Percentiles rank a stretch among this genome's conserved stretches.
Conservation (phyloP, 2,113 vertebrate species). For the Tor tambroides region DNA sequence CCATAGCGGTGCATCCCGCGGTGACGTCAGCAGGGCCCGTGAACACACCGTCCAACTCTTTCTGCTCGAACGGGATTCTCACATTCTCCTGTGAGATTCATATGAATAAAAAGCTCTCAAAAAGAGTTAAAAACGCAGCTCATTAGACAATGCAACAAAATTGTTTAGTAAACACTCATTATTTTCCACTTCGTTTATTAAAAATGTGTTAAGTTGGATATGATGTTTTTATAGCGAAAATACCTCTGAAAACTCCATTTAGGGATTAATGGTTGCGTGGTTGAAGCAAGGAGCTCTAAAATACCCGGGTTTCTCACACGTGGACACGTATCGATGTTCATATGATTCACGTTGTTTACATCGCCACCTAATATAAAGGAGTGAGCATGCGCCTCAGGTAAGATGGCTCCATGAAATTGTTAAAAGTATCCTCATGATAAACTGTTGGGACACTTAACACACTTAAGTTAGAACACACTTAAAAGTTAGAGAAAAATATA, state of each 20-base stretch:
- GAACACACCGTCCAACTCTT: conserved; percentile 80
- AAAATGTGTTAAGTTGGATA: too few species aligned
- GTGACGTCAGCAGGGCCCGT: conserved; percentile 74
- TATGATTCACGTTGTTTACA: not conserved
- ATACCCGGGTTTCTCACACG: not conserved
- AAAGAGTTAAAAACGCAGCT: not conserved
- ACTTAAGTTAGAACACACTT: too few species aligned
- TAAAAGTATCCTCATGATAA: not conserved
- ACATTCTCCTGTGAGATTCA: conserved; percentile 78
- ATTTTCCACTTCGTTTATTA: not conserved
- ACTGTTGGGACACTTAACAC: not conserved
- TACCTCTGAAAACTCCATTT: conserved; percentile 31
- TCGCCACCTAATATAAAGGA: conserved; percentile 38
- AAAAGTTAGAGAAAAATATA: too few species aligned
- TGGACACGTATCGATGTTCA: not conserved
- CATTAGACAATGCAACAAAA: not conserved
- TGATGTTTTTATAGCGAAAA: not conserved
- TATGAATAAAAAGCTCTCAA: not conserved
- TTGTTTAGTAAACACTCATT: too few species aligned
- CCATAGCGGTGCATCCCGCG: not conserved
- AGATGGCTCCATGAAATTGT: not conserved
- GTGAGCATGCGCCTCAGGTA: not conserved
- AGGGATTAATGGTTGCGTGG: too few species aligned
- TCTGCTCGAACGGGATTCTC: conserved; percentile 86
- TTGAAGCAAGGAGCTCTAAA: not conserved